These are phyloP conservation scores for Dicentrarchus labrax DNA, from an alignment of 2,113 vertebrate genomes.

Conservation along the genomic window DNA sequence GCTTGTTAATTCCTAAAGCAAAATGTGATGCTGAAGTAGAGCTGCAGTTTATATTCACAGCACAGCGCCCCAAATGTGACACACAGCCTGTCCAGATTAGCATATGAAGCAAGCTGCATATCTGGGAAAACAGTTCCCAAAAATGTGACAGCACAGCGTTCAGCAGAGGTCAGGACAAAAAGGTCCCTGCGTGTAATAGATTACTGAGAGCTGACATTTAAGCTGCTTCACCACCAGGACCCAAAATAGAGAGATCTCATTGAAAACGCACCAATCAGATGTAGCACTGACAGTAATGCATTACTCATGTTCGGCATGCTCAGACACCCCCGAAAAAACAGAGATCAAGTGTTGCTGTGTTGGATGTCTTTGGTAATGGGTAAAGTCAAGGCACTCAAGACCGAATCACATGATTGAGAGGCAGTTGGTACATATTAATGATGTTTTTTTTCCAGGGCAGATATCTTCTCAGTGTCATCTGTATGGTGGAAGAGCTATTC, in stretches of 20 bases:
- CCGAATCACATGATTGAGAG: not conserved
- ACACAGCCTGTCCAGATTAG: constrained; percentile 30
- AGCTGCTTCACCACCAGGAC: not conserved
- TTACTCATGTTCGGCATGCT: constrained; percentile 29
- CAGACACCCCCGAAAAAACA: not conserved
- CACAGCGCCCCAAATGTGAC: not conserved
- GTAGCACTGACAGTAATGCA: constrained; percentile 20
- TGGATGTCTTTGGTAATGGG: constrained; percentile 22
- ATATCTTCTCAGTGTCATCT: not conserved
- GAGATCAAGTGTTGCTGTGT: constrained; percentile 24
- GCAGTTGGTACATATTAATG: not conserved
- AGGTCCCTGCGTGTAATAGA: constrained; percentile 19
- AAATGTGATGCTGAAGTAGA: no score
- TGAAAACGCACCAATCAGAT: constrained; percentile 25
- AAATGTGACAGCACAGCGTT: constrained; percentile 30
- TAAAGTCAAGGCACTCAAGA: constrained; percentile 23
- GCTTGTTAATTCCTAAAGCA: no score
- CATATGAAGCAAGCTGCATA: constrained; percentile 23
- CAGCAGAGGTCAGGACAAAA: constrained; percentile 12
- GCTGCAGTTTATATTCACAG: not conserved
- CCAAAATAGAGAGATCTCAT: constrained; percentile 17
- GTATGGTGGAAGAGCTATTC: not conserved
- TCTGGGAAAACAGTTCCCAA: not conserved
- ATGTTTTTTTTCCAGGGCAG: not conserved
- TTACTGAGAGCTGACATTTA: constrained; percentile 29